Evolutionary conservation across 2,113 vertebrate species (phyloP).

Genomic region (Protobothrops mucrosquamatus): DNA sequence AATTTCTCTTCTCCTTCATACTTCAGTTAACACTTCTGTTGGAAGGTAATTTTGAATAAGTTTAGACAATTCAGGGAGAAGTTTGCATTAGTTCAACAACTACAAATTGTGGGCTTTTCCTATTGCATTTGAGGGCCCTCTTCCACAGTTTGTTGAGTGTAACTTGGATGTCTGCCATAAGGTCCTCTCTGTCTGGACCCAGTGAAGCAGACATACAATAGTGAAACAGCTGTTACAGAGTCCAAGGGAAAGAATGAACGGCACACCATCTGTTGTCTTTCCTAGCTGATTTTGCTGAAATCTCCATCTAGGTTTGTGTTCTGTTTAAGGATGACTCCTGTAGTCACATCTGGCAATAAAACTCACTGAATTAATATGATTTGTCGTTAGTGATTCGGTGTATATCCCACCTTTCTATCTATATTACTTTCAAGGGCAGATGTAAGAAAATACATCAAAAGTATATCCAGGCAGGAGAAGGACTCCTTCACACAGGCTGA

Average conservation of each 20-base stretch:
- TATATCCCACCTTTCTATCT: neutral
- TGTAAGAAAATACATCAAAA: neutral
- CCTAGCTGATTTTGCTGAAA: neutral
- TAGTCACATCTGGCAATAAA: neutral
- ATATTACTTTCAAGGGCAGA: neutral
- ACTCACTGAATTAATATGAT: neutral
- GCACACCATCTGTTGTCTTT: neutral
- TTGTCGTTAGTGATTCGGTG: neutral
- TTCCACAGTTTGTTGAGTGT: neutral
- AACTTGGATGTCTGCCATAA: neutral
- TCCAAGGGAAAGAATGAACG: too few species aligned
- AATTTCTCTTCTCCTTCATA: neutral
- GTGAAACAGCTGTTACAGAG: neutral
- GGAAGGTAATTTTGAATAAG: neutral
- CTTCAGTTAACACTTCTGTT: neutral
- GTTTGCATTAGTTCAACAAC: neutral
- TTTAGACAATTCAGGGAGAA: neutral
- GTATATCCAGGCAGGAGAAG: neutral
- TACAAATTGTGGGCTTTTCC: neutral
- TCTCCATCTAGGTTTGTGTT: neutral
- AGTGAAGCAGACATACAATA: neutral
- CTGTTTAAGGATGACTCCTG: neutral
- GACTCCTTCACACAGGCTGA: neutral
- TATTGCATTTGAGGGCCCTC: neutral
- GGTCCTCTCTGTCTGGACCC: neutral